Percentiles rank a stretch among this genome's conserved stretches.
These are phyloP conservation scores for Cantharis nigra DNA, from an alignment of 2,888 invertebrate genomes.

Conservation along the genomic window DNA sequence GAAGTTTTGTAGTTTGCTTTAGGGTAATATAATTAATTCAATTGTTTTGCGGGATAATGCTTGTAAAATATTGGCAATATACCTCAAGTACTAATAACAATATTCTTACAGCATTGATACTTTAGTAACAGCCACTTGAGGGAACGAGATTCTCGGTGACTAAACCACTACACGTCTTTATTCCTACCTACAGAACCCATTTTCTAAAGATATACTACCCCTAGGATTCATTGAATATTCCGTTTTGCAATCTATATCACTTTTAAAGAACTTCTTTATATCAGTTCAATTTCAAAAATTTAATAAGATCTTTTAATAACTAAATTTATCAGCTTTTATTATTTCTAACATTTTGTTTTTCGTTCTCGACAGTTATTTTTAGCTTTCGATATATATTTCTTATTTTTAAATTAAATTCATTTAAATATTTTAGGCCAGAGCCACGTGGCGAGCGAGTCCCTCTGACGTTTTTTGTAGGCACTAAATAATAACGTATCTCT, in stretches of 20 bases:
- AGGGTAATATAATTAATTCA: not conserved
- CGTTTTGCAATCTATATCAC: constrained; percentile 28
- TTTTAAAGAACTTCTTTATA: constrained; percentile 23
- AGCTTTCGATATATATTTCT: not conserved
- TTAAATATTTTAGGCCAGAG: too few relatives aligned
- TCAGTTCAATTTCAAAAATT: constrained; percentile 15
- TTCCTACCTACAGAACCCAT: constrained; percentile 30
- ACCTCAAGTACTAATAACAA: constrained; percentile 27
- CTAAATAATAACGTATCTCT: too few relatives aligned
- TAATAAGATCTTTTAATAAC: not conserved
- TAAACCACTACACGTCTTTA: constrained; percentile 33
- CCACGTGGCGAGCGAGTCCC: too few relatives aligned
- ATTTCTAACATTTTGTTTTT: not conserved
- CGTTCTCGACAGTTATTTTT: not conserved
- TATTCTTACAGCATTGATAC: constrained; percentile 26
- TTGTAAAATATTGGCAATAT: constrained; percentile 22
- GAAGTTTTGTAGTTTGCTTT: not conserved
- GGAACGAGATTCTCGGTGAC: constrained; percentile 32
- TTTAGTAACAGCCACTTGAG: constrained; percentile 30
- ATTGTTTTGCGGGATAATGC: not conserved
- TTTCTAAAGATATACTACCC: constrained; percentile 29
- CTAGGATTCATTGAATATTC: constrained; percentile 30
- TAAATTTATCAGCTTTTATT: not conserved
- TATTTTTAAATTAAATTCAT: not conserved
- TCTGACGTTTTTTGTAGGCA: too few relatives aligned